Base-by-base conservation (phyloP, 2,888 invertebrate species). In the Drosophila neoperkinsi region DNA sequence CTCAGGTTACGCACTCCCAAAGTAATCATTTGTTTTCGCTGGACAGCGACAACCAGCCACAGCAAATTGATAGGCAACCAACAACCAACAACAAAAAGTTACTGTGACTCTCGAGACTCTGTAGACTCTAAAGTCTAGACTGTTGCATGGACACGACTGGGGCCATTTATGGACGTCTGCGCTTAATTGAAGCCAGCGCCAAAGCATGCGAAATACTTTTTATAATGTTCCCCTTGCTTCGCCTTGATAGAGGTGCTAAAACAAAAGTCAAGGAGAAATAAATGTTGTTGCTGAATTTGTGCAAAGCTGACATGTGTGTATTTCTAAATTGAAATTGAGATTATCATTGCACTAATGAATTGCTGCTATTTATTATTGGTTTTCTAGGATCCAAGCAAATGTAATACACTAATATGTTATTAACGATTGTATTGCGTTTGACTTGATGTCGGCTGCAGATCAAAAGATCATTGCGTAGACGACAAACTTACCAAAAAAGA, bases 1-100 rank as follows among this genome's bases (percentile, higher is more conserved):
- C 90, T 90, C 90, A 90, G 75, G 90, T 90, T 86, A 90, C 88
- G 84, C 84, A 85, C 81, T 84, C 90, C 77, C 81, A 70, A 81
- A 80, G 85, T 90, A 85, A 82, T 86, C 85, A 86, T 90, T 90
- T 88, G 88, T 86, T 87, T 86, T 74, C 76, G 61, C 55, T 64
- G 62, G 82, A 89, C 88, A 89, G 79, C 80, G 70, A 81, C 82
- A 86, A 73, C 72, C 67, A 57, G 69, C 81, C 53, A 67, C 56
- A 63, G 75, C 81, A 89, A 88, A 86, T 84, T 84, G 84, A 84
- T 89, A 89, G 84, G 87, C 89, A 86, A 87, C 59, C 64, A 46
- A 21, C 46, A 46, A 87, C 58, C 57, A 46, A 16, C 21, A 46
- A 46, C 46, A 25, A 25, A 63, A 67, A 74, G 67, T 72, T 62